Evolutionary conservation across 2,797 vertebrate species (phyloP), one percentile per base, ranked within the genome.

Genomic region (Echiichthys vipera): DNA sequence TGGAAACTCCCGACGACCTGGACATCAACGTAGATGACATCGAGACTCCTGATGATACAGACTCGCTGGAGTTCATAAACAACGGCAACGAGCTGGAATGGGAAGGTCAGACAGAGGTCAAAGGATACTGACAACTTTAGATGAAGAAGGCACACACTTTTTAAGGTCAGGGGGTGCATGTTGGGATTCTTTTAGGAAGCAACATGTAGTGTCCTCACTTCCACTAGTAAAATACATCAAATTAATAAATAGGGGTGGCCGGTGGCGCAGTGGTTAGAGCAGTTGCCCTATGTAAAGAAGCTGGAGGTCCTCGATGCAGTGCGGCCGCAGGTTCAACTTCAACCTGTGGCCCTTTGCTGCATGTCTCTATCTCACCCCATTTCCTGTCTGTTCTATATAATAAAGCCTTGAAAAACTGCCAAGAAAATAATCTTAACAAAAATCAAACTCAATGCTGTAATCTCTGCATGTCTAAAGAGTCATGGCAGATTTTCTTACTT

Each of bases 21-120:
- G 97, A 99, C 77, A 98, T 99, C 36, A 98, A 98, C 0, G 96
- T 99, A 55, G 97, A 99, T 0, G 97, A 98, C 72, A 97, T 99
- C 0, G 97, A 99, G 83, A 99, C 97, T 0, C 98, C 98, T 0
- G 97, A 99, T 0, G 97, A 99, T 77, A 97, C 96, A 0, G 97
- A 99, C 82, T 99, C 97, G 1, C 94, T 99, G 1, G 97, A 99
- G 77, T 98, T 97, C 82, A 92, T 97, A 67, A 96, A 96, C 7
- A 98, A 96, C 0, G 96, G 96, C 50, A 98, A 97, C 0, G 98
- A 99, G n/a, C 91, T 99, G 83, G 98, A 99, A 78, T 99, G 98
- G 97, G 97, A 99, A 94, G 97, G 97, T 99, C 80, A 93, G 92
- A 94, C n/a, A 22, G 34, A 0, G 93, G 93, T 75, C 10, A 59